phyloP scores from a whole-genome alignment of 2,797 vertebrate genomes.

The Parotocinclus haroldoi region DNA sequence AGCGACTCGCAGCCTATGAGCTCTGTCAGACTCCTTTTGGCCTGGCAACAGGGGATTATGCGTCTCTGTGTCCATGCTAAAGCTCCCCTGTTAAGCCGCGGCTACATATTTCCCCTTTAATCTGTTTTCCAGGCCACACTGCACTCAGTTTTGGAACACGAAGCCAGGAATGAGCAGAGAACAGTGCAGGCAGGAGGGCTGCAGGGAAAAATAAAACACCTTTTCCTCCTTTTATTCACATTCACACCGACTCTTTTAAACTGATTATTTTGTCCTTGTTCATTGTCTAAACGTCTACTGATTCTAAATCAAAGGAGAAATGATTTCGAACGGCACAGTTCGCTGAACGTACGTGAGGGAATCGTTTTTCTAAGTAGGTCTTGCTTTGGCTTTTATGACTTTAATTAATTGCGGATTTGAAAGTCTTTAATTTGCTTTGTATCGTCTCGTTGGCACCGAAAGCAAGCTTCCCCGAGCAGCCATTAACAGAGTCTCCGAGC shows the following conservation, averaged over 20 bases:
- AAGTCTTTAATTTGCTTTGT: slow-evolving; percentile 22
- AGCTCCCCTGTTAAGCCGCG: slow-evolving; percentile 32
- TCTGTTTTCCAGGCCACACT: slow-evolving; percentile 36
- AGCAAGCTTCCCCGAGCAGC: slow-evolving; percentile 7
- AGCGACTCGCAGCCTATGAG: slow-evolving; percentile 13
- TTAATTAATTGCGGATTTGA: slow-evolving; percentile 26
- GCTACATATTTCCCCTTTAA: slow-evolving; percentile 39
- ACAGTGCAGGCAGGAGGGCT: background rate
- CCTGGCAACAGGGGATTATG: slow-evolving; percentile 37
- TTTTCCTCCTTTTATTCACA: too few species aligned
- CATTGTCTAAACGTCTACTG: background rate
- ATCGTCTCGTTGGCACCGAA: slow-evolving; percentile 22
- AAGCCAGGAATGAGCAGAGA: slow-evolving; percentile 13
- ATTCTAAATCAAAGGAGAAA: background rate
- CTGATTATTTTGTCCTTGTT: background rate
- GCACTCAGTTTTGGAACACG: slow-evolving; percentile 13
- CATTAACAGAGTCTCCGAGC: slow-evolving; percentile 13
- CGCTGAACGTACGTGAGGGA: slow-evolving; percentile 13
- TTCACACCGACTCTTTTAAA: background rate
- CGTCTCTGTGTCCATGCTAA: slow-evolving; percentile 34
- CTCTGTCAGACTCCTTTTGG: slow-evolving; percentile 17
- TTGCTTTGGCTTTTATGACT: slow-evolving; percentile 12
- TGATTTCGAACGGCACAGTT: background rate
- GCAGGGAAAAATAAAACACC: too few species aligned
- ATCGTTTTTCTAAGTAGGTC: slow-evolving; percentile 3